These are phyloP conservation scores for Prunella fulvescens DNA, from an alignment of 2,113 vertebrate species.

Conservation along the genomic window DNA sequence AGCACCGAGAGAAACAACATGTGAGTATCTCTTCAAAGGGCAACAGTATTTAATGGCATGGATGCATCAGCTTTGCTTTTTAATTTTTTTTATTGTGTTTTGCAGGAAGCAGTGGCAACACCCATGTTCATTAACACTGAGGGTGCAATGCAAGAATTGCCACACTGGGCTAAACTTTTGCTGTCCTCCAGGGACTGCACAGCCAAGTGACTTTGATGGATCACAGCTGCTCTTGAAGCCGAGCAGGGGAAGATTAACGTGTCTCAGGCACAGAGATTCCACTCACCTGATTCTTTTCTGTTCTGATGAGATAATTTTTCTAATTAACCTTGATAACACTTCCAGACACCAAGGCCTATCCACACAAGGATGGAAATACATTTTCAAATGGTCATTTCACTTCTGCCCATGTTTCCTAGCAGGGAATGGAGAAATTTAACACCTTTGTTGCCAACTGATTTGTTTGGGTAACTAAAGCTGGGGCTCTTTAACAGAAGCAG, in stretches of 20 bases:
- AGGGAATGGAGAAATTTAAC: conserved; percentile 10
- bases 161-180: conserved; percentile 67
- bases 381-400: conserved; percentile 24
- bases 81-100: neutral
- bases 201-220: conserved; percentile 87
- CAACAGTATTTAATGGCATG: neutral
- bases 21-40: neutral
- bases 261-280: conserved; percentile 72
- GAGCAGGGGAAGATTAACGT: conserved; percentile 80
- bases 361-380: neutral
- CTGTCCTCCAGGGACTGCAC: conserved; percentile 70
- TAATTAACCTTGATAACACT: conserved; percentile 90
- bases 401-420: neutral
- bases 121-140: conserved; percentile 68
- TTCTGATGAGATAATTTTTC: conserved; percentile 92
- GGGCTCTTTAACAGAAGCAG: neutral
- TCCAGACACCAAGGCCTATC: conserved; percentile 32
- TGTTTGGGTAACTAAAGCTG: neutral
- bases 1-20: neutral
- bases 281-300: conserved; percentile 69
- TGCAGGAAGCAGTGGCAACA: neutral
- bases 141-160: conserved; percentile 49
- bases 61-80: neutral
- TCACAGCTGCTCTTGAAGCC: conserved; percentile 76
- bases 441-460: neutral